These are phyloP conservation scores for Epicauta chinensis DNA, from an alignment of 1,140 invertebrate genomes.

Conservation along the genomic window DNA sequence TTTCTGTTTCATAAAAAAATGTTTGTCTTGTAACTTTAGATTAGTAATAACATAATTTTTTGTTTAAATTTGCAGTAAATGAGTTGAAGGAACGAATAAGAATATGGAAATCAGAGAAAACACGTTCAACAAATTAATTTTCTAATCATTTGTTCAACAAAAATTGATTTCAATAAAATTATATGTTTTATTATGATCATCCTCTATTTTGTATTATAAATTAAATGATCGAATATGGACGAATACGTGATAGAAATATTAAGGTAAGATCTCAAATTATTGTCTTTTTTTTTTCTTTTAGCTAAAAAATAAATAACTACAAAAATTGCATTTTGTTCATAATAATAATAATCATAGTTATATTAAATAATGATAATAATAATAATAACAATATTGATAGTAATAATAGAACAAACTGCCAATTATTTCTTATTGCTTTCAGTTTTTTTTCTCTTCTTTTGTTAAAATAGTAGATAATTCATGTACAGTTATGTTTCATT, in stretches of 20 bases:
- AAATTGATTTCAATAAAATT: no score
- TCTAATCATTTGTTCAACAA: no score
- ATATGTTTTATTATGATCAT: no score
- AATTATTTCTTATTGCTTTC: not conserved
- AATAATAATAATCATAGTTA: no score
- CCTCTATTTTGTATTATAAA: constrained; percentile 3
- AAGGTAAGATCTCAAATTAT: no score
- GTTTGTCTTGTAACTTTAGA: no score
- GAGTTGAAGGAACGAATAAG: constrained; percentile 37
- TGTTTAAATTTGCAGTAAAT: constrained; percentile 28
- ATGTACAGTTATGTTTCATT: not conserved
- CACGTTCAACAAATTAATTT: constrained; percentile 19
- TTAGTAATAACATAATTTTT: not conserved
- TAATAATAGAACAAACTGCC: constrained; percentile 6
- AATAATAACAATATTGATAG: no score
- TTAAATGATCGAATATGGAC: constrained; percentile 1
- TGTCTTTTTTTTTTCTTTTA: no score
- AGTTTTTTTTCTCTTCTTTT: not conserved
- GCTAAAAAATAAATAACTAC: no score
- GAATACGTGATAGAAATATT: not conserved
- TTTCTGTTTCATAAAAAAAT: no score
- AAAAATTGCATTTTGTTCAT: not conserved
- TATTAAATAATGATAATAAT: no score
- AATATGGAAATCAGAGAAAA: constrained; percentile 37
- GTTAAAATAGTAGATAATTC: no score